Conservation (phyloP, 2,113 vertebrate species). For the Indicator indicator region DNA sequence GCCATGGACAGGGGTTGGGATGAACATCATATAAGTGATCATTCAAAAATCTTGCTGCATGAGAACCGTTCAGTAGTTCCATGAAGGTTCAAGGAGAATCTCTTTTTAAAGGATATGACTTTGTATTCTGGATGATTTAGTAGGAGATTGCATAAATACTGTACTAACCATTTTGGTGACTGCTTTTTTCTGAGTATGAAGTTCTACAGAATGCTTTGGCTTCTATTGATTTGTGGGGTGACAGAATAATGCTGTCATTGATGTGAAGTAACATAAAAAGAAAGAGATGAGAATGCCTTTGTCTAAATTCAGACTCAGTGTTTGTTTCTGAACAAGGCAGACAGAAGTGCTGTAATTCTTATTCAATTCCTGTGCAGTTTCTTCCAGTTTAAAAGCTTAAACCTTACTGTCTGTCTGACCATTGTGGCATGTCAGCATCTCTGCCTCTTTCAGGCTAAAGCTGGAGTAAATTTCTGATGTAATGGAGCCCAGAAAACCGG, state of each 20-base stretch:
- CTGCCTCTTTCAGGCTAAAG: not conserved
- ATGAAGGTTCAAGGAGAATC: not conserved
- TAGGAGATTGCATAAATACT: not conserved
- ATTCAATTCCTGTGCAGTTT: not conserved
- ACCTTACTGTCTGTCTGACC: not conserved
- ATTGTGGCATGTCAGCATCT: not conserved
- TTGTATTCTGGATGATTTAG: not conserved
- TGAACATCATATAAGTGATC: not conserved
- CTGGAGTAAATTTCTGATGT: not conserved
- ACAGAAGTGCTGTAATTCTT: too few species aligned
- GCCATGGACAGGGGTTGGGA: too few species aligned
- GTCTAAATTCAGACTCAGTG: not conserved
- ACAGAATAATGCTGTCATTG: accelerated
- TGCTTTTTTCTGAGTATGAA: not conserved
- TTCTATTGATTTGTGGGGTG: not conserved
- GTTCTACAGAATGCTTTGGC: not conserved
- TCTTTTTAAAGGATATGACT: not conserved
- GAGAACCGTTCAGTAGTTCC: not conserved
- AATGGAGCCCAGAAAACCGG: not conserved
- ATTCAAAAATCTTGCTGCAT: not conserved
- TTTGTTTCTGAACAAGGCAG: not conserved
- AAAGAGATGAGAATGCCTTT: not conserved
- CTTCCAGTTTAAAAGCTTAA: not conserved
- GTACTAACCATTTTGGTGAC: not conserved
- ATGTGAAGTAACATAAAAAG: not conserved